A percentile compares a stretch with the other conserved stretches of the same genome.
Conservation (phyloP, 2,113 vertebrate genomes). For the Cyanoderma ruficeps region DNA sequence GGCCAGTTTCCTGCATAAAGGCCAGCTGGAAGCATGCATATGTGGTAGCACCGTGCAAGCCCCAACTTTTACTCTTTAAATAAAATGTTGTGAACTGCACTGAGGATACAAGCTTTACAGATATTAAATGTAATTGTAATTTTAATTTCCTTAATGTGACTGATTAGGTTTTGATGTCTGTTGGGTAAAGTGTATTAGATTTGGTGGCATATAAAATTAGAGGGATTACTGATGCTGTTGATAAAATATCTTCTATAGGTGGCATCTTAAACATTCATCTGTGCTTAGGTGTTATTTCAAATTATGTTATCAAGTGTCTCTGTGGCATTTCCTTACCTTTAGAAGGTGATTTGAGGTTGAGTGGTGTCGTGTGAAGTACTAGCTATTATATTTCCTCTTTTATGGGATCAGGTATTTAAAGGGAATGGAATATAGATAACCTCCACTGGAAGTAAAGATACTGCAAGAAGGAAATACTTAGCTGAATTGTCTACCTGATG, state of each 20-base stretch:
- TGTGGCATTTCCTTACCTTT: background rate
- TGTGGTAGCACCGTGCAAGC: background rate
- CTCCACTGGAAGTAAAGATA: background rate
- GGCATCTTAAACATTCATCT: background rate
- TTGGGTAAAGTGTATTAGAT: background rate
- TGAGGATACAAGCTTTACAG: background rate
- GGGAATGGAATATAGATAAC: background rate
- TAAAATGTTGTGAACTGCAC: background rate
- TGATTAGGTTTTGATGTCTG: background rate
- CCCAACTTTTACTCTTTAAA: background rate
- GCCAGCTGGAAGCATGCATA: background rate
- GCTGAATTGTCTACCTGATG: background rate
- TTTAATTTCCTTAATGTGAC: background rate
- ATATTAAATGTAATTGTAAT: background rate
- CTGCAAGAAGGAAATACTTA: background rate
- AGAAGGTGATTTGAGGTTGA: conserved; percentile 7
- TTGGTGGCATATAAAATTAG: background rate
- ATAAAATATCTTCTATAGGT: background rate
- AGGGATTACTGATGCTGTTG: background rate
- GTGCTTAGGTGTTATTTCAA: background rate
- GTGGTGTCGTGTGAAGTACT: background rate
- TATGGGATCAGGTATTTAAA: conserved; percentile 3
- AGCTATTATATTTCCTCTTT: background rate
- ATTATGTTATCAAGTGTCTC: background rate
- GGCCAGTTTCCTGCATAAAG: background rate